These are phyloP conservation scores for Lasius platythorax DNA, from an alignment of 2,888 invertebrate species.

Conservation along the genomic window DNA sequence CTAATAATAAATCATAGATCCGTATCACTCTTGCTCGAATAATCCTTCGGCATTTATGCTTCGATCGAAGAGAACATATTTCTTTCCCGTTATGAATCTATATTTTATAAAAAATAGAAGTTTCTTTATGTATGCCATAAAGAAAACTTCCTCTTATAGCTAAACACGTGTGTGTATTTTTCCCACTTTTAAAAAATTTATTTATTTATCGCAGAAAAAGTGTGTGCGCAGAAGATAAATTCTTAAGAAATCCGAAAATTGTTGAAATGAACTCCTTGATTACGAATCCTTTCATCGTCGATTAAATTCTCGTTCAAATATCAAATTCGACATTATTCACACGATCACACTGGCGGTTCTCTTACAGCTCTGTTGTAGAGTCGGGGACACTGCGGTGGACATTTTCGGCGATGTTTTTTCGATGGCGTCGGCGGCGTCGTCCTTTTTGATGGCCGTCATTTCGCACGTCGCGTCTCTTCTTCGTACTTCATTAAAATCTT, in stretches of 20 bases:
- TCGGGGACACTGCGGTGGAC: not conserved
- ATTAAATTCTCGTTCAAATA: not conserved
- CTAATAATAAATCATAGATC: not conserved
- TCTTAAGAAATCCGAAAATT: not conserved
- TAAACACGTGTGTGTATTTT: not conserved
- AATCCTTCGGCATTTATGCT: not conserved
- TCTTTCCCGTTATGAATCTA: not conserved
- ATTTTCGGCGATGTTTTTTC: constrained; percentile 25
- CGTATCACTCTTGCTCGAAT: not conserved
- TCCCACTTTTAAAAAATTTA: constrained; percentile 4
- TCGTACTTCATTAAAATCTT: constrained; percentile 33
- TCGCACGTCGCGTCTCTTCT: constrained; percentile 8
- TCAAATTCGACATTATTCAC: constrained; percentile 19
- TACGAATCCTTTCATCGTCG: not conserved
- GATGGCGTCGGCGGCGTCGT: constrained; percentile 9
- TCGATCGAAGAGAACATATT: not conserved
- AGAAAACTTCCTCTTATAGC: not conserved
- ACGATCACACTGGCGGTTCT: constrained; percentile 21
- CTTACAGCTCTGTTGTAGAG: constrained; percentile 39
- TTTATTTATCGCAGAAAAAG: not conserved
- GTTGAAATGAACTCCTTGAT: not conserved
- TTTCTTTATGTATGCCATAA: not conserved
- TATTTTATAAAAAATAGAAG: not conserved
- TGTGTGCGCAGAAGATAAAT: not conserved
- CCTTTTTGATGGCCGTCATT: constrained; percentile 40